phyloP scores from a whole-genome alignment of 2,797 vertebrate species.

The Lepilemur ruficaudatus region DNA sequence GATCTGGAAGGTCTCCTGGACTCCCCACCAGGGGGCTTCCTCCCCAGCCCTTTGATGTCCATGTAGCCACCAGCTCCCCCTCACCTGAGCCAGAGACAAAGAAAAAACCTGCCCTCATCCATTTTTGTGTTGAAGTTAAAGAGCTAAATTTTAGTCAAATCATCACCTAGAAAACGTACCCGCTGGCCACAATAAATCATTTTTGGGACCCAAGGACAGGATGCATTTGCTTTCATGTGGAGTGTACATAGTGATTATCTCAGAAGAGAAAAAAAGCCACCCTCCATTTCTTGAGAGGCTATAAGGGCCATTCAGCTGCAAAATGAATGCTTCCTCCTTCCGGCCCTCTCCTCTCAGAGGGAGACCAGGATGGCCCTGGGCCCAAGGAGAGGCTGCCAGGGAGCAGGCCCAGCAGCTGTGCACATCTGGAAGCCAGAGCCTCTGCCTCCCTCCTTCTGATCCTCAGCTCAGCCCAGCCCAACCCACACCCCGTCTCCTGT shows the following conservation, averaged over 20 bases:
- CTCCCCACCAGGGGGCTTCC: neutral
- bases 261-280: neutral
- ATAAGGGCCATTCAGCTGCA: neutral
- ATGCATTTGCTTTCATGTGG: neutral
- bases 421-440: constrained; percentile 42
- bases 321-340: constrained; percentile 48
- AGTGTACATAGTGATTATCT: constrained; percentile 19
- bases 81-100: neutral
- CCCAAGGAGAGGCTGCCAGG: constrained; percentile 20
- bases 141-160: neutral
- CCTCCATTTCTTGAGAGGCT: constrained; percentile 46
- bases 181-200: constrained; percentile 24
- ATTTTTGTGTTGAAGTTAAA: constrained; percentile 5
- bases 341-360: neutral
- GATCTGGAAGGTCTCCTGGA: neutral
- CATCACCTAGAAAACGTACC: neutral
- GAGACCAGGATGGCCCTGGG: constrained; percentile 12
- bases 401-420: neutral
- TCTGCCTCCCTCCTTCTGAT: neutral
- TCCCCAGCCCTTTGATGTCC: neutral
- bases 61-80: neutral
- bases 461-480: neutral
- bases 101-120: neutral
- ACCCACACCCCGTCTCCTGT: neutral
- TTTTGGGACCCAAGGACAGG: constrained; percentile 7